phyloP scores from a whole-genome alignment of 2,797 vertebrate species.

The Sorex maritimensis region DNA sequence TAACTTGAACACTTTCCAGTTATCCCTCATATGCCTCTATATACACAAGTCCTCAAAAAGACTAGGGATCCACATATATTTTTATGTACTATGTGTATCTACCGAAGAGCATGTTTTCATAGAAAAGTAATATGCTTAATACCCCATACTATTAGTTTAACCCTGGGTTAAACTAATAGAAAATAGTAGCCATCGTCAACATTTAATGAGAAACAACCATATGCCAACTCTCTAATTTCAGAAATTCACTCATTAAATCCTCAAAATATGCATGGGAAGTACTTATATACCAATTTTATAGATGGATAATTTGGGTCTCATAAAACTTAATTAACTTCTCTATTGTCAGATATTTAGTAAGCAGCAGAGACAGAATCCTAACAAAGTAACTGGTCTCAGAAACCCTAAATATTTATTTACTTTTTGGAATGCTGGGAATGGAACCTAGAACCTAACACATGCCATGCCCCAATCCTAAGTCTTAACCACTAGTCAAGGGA shows the following conservation, averaged over 20 bases:
- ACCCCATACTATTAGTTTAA: not conserved
- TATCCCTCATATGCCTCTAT: not conserved
- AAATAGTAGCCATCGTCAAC: conserved; percentile 12
- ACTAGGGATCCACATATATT: not conserved
- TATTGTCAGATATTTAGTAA: conserved; percentile 2
- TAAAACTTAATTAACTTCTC: not conserved
- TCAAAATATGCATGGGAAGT: conserved; percentile 33
- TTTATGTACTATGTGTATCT: not conserved
- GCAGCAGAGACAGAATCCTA: not conserved
- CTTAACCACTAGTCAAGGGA: not conserved
- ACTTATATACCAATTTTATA: not conserved
- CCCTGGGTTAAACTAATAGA: not conserved
- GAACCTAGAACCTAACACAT: too few species aligned
- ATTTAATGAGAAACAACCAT: conserved; percentile 21
- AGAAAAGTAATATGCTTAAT: not conserved
- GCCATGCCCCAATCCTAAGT: too few species aligned
- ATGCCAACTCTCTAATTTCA: not conserved
- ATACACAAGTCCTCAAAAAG: not conserved
- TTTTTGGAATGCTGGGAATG: too few species aligned
- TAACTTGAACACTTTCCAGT: not conserved
- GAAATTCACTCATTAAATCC: conserved; percentile 52
- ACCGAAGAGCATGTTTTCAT: not conserved
- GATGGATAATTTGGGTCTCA: conserved; percentile 20
- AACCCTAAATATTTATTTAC: not conserved
- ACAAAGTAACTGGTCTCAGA: not conserved